A percentile compares a stretch with the other conserved stretches of the same genome.
These are phyloP conservation scores for Harpagoxenus sublaevis DNA, from an alignment of 2,888 invertebrate genomes.

Conservation along the genomic window DNA sequence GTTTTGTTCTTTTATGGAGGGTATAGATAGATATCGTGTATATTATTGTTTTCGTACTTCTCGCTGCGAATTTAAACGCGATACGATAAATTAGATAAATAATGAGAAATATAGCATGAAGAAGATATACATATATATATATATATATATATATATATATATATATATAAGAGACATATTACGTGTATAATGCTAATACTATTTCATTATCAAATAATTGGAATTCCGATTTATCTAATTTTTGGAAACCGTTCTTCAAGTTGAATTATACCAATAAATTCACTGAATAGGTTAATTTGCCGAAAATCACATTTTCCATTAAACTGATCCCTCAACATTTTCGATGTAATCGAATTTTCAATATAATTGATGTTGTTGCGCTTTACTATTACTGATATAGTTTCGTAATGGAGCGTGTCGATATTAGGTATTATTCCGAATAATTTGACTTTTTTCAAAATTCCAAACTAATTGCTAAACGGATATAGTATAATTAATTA, in stretches of 20 bases:
- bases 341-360: conserved; percentile 42
- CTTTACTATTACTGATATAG: conserved; percentile 14
- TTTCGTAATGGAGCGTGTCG: neutral
- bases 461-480: neutral
- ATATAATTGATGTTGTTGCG: conserved; percentile 4
- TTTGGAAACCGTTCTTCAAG: conserved; percentile 23
- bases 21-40: neutral
- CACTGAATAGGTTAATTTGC: neutral
- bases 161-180: neutral
- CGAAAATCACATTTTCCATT: conserved; percentile 34
- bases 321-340: conserved; percentile 11
- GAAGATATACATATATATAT: neutral
- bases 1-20: neutral
- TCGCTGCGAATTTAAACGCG: neutral
- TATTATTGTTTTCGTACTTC: conserved; percentile 10
- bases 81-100: conserved; percentile 15
- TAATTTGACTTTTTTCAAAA: neutral
- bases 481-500: neutral
- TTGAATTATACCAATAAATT: conserved; percentile 38
- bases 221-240: conserved; percentile 25
- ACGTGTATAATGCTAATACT: neutral
- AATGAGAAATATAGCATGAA: neutral
- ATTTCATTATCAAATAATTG: conserved; percentile 39
- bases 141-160: conserved; percentile 4
- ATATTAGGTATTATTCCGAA: conserved; percentile 24